Evolutionary conservation across 2,888 invertebrate species (phyloP).

Genomic region (Drosophila rubida): DNA sequence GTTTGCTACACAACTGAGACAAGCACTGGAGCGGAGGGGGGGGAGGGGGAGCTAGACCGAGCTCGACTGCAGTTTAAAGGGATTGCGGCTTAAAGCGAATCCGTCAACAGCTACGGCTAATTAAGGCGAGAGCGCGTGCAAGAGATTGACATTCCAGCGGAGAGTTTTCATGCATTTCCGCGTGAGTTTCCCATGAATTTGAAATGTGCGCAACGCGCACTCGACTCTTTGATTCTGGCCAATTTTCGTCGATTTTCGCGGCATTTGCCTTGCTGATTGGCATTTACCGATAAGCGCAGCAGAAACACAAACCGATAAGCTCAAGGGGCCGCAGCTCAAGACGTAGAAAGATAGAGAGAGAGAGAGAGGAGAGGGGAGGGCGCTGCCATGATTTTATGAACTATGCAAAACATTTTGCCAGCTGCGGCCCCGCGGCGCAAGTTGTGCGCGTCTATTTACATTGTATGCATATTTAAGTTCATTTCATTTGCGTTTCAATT

Average conservation of each 20-base stretch:
- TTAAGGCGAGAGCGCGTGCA: conserved; percentile 33
- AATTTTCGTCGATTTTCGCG: background rate
- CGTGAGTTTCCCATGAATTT: no score
- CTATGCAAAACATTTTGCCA: conserved; percentile 46
- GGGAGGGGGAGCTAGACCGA: no score
- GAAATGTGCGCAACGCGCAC: no score
- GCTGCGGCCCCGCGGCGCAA: conserved; percentile 40
- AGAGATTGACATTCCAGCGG: background rate
- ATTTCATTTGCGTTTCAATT: conserved; percentile 75
- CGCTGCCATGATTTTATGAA: conserved; percentile 37
- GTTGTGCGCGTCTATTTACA: conserved; percentile 55
- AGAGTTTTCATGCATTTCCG: background rate
- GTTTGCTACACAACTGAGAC: conserved; percentile 57
- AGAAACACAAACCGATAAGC: background rate
- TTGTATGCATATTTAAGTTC: conserved; percentile 71
- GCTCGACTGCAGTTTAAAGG: background rate
- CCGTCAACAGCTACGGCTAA: conserved; percentile 21
- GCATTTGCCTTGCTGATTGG: conserved; percentile 57
- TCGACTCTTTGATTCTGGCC: background rate
- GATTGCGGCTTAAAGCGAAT: background rate
- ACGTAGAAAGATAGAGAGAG: background rate
- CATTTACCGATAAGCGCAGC: conserved; percentile 48
- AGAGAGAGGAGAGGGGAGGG: background rate
- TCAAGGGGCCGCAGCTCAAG: no score
- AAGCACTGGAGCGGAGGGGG: background rate